Evolutionary conservation across 2,888 invertebrate species (phyloP), one percentile per base, ranked within the genome.

Genomic region (Pyrochroa serraticornis): DNA sequence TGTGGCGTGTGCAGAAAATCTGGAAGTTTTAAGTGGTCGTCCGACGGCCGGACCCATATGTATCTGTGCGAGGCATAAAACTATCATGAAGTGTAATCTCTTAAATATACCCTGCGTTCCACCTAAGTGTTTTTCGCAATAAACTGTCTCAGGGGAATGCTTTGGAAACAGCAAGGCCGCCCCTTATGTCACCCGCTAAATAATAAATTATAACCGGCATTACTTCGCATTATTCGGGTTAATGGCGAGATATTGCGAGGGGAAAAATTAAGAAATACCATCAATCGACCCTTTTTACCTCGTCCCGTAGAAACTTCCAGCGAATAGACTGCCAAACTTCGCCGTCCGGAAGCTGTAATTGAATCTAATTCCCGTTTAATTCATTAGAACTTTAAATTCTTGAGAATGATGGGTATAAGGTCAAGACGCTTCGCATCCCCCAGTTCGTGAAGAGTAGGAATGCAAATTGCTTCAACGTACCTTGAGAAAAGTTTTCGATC

Each of bases 81-180:
- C 71, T 72, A 72, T 71, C 71, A 64, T 63, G 66, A 70, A 69
- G 67, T 69, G 72, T 70, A 74, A 74, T 74, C 71, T 72, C 69
- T 71, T 75, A 72, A 75, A 74, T 74, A 74, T 71, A 71, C 67
- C 64, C 69, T 64, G 65, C 62, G 65, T 70, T 68, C 66, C 68
- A 66, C 67, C 69, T 73, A 75, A 75, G 73, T 74, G 73, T 74
- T 74, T 75, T 75, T 72, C 71, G 74, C 73, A 70, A 74, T 75
- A 75, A 75, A 75, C 71, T 71, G 69, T 67, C 73, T 68, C 70
- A 47, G 60, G 64, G 62, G 66, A 65, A 47, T 60, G 61, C 50
- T 50, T 49, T 47, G 50, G 32, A 44, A 54, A 56, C 45, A 46
- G 44, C 35, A 49, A 44, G 44, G 37, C 41, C 50, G 37, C 49